These are phyloP conservation scores for Porites divaricata DNA, from an alignment of 92 coral and sea anemone genomes.

Conservation along the genomic window DNA sequence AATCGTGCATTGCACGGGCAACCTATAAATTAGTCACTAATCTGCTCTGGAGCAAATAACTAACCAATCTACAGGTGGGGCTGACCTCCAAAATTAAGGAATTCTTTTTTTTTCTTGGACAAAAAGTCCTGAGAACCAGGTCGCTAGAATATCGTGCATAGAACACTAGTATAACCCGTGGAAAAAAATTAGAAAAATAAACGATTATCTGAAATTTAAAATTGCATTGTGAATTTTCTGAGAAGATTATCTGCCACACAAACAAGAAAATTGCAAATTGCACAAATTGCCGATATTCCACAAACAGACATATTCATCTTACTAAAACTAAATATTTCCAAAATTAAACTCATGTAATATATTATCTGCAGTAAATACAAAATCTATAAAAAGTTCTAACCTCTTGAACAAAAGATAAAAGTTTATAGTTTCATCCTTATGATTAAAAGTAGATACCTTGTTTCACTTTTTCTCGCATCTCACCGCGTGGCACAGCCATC, in stretches of 20 bases:
- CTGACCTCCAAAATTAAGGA: too few species aligned
- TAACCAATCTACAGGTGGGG: too few species aligned
- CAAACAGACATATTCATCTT: slow-evolving; percentile 41
- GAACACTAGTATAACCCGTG: neutral
- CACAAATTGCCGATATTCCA: slow-evolving; percentile 44
- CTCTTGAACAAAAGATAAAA: slow-evolving; percentile 70
- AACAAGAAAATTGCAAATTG: slow-evolving; percentile 32
- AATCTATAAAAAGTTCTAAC: slow-evolving; percentile 78
- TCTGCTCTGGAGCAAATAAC: too few species aligned
- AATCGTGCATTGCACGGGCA: too few species aligned
- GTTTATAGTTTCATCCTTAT: slow-evolving; percentile 55
- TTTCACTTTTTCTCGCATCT: neutral
- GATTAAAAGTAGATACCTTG: slow-evolving; percentile 35
- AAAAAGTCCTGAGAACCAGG: too few species aligned
- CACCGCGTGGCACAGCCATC: slow-evolving; percentile 9
- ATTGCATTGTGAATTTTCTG: neutral
- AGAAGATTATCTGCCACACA: slow-evolving; percentile 39
- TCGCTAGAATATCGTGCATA: too few species aligned
- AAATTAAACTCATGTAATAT: slow-evolving; percentile 80
- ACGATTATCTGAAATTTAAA: neutral
- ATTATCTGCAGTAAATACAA: slow-evolving; percentile 80
- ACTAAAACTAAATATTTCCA: slow-evolving; percentile 54
- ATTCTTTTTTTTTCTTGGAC: too few species aligned
- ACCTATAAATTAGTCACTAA: too few species aligned
- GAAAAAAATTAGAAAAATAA: slow-evolving; percentile 28